These are phyloP conservation scores for Trididemnum nubilum DNA, from an alignment of 23 tunicate genomes.

Conservation along the genomic window DNA sequence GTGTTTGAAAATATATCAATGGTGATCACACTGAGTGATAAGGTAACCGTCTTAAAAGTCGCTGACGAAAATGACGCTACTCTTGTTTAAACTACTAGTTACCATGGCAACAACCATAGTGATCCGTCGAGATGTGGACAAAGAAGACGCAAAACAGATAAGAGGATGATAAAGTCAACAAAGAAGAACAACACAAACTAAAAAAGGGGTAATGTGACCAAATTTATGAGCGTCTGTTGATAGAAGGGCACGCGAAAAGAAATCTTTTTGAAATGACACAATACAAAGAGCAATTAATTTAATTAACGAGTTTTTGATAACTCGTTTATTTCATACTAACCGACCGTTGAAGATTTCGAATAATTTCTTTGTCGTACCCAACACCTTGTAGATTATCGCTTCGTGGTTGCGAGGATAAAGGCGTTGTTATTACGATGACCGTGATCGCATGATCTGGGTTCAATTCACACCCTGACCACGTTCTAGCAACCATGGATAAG, in stretches of 20 bases:
- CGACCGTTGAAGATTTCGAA: neutral
- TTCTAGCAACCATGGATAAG: too few species aligned
- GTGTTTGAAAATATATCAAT: neutral
- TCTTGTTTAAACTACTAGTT: conserved; percentile 25
- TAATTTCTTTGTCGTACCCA: too few species aligned
- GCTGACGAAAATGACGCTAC: neutral
- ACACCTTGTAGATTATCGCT: too few species aligned
- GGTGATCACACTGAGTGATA: neutral
- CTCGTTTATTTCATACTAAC: neutral
- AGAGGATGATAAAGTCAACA: conserved; percentile 3
- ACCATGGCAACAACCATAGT: neutral
- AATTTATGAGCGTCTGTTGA: conserved; percentile 3
- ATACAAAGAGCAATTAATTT: neutral
- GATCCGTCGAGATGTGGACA: neutral
- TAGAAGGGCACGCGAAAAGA: neutral
- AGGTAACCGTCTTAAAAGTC: conserved; percentile 13
- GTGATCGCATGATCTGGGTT: too few species aligned
- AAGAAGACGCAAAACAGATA: conserved; percentile 23
- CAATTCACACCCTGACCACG: too few species aligned
- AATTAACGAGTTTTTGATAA: conserved; percentile 28
- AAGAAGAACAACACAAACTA: conserved; percentile 8
- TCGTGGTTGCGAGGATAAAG: too few species aligned
- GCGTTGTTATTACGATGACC: too few species aligned
- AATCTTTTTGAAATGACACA: neutral
- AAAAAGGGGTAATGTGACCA: neutral